Evolutionary conservation across 2,888 invertebrate species (phyloP).

Genomic region (Drosophila prolongata): DNA sequence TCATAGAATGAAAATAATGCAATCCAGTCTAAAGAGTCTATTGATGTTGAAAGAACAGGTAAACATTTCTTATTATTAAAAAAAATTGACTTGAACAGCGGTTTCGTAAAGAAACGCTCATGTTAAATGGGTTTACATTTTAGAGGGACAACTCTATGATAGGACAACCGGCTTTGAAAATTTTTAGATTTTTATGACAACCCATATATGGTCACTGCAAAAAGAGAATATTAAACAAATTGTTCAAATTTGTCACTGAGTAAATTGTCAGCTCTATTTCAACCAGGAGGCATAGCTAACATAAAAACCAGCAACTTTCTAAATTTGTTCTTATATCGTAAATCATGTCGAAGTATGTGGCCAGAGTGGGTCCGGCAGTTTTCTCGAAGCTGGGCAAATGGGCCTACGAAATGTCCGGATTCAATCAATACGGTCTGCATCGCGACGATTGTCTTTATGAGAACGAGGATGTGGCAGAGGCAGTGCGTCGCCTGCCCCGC

Average conservation of each 20-base stretch:
- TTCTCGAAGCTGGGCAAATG: conserved; percentile 87
- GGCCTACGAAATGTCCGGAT: conserved; percentile 92
- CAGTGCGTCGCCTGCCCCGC: conserved; percentile 91
- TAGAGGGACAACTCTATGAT: too few species aligned
- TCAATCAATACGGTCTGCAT: conserved; percentile 90
- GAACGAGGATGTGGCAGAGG: conserved; percentile 90
- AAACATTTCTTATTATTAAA: too few species aligned
- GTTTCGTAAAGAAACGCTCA: too few species aligned
- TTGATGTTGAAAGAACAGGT: too few species aligned
- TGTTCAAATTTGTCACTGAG: not conserved
- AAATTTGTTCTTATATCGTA: conserved; percentile 35
- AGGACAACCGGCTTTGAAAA: too few species aligned
- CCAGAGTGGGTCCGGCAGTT: conserved; percentile 81
- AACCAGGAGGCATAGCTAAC: conserved; percentile 43
- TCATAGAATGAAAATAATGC: not conserved
- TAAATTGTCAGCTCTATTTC: not conserved
- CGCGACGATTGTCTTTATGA: conserved; percentile 92
- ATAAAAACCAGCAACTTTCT: conserved; percentile 28
- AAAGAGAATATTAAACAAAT: not conserved
- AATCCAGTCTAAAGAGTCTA: too few species aligned
- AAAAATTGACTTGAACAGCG: too few species aligned
- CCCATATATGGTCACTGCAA: not conserved
- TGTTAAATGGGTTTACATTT: too few species aligned
- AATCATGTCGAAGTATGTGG: conserved; percentile 82
- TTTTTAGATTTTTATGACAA: not conserved